A percentile compares a stretch with the other conserved stretches of the same genome.
Evolutionary conservation across 1,140 invertebrate genomes (phyloP).

Genomic region (Drosophila sp.): DNA sequence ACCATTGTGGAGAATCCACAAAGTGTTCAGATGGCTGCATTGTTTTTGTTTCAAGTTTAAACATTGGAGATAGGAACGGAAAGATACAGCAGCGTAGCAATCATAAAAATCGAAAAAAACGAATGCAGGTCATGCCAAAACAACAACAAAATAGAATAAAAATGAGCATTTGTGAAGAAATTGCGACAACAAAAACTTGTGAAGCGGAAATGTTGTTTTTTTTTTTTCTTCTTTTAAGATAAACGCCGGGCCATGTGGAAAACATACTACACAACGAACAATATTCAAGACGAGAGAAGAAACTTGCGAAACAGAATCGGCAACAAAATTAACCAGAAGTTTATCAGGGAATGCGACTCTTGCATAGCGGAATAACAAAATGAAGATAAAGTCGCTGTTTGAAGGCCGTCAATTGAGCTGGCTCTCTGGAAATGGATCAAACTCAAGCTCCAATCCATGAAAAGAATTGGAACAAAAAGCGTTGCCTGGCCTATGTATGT

Average conservation of each 20-base stretch:
- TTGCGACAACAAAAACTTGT: conserved; percentile 4
- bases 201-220: neutral
- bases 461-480: too few species aligned
- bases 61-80: neutral
- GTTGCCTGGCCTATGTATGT: too few species aligned
- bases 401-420: neutral
- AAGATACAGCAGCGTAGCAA: neutral
- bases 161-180: conserved; percentile 6
- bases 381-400: neutral
- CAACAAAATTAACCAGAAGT: neutral
- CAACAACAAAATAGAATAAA: neutral
- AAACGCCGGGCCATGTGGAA: conserved; percentile 3
- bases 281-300: neutral
- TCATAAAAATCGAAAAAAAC: conserved; percentile 3
- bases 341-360: neutral
- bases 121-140: conserved; percentile 9
- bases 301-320: neutral
- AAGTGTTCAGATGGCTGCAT: neutral
- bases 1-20: neutral
- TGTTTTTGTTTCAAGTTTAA: conserved; percentile 9
- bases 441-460: neutral
- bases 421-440: neutral
- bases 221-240: neutral
- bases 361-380: neutral
- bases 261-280: neutral